Evolutionary conservation across 2,888 invertebrate genomes (phyloP), one percentile per base, ranked within the genome.

Genomic region (Parnassius orleans): DNA sequence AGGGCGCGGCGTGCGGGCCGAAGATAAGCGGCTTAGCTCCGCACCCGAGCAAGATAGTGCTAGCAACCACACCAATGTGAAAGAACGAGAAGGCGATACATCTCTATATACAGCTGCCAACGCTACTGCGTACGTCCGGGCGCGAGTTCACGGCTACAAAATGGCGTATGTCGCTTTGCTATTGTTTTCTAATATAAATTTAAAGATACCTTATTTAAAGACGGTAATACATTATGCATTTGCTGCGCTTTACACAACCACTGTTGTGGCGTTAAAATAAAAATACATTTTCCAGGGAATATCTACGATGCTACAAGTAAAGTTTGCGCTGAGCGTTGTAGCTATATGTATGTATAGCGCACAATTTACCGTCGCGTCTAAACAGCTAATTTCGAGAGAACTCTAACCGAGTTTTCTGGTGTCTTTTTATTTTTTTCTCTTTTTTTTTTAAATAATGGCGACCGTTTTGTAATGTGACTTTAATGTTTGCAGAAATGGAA

Each of bases 1-100:
- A 81, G 80, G 81, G 81, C 75, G 87, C 73, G 86, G 87, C 84
- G 90, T 88, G 91, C 88, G 88, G 90, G 89, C 80, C 65, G 87
- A 72, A 87, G 90, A 90, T 91, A 91, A 91, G 91, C 91, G 88
- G 91, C 90, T 91, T 91, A 91, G 81, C 87, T 87, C 85, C 82
- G 84, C 84, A 81, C 78, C 78, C 72, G 79, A 83, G 67, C 67
- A 82, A 75, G 84, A 87, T 70, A 70, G 67, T 70, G 67, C 47
- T 61, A 85, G 76, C 65, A 68, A n/a, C 46, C 19, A 10, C 60
- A 24, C 14, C 2, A 1, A 19, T 56, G 33, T 53, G 77, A 24
- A 0, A 33, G 73, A 87, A 60, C 53, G 82, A 80, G 87, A 87
- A 24, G 57, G 73, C 68, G 70, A 73, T 66, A 84, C 72, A 75